Evolutionary conservation across 2,113 vertebrate genomes (phyloP).

Genomic region (Malurus alboscapulatus): DNA sequence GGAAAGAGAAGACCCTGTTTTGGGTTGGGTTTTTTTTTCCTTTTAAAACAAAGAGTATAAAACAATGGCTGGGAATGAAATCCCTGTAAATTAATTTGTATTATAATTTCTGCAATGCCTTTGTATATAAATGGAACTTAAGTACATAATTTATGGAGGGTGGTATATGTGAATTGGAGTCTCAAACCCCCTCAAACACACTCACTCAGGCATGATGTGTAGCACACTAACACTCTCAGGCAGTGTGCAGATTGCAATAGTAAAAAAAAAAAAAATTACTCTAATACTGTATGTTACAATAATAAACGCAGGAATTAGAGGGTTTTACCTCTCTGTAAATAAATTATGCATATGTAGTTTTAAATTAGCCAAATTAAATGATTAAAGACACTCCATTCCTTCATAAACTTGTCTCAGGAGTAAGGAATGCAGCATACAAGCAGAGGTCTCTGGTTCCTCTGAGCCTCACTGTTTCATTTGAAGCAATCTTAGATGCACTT

Average conservation of each 20-base stretch:
- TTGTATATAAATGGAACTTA: conserved; percentile 72
- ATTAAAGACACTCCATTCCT: conserved; percentile 86
- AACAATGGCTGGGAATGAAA: conserved; percentile 62
- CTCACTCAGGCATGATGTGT: conserved; percentile 65
- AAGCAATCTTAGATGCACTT: conserved; percentile 13
- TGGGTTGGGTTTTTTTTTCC: not conserved
- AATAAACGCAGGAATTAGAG: conserved; percentile 85
- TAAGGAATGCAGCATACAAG: conserved; percentile 34
- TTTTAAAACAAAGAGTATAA: not conserved
- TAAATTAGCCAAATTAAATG: conserved; percentile 87
- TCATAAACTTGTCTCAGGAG: conserved; percentile 81
- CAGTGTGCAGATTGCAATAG: conserved; percentile 67
- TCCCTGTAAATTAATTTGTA: conserved; percentile 56
- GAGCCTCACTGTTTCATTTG: conserved; percentile 29
- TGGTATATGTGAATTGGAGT: conserved; percentile 66
- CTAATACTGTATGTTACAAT: conserved; percentile 76
- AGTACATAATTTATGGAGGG: conserved; percentile 77
- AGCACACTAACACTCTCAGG: conserved; percentile 75
- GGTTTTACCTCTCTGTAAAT: conserved; percentile 80
- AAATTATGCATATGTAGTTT: conserved; percentile 81
- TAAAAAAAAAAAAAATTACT: conserved; percentile 68
- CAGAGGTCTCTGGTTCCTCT: conserved; percentile 37
- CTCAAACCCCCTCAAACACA: conserved; percentile 43
- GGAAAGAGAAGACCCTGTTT: not conserved
- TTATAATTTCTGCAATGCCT: conserved; percentile 40